phyloP scores from a whole-genome alignment of 1,140 invertebrate genomes.

The Magallana ariakensis region DNA sequence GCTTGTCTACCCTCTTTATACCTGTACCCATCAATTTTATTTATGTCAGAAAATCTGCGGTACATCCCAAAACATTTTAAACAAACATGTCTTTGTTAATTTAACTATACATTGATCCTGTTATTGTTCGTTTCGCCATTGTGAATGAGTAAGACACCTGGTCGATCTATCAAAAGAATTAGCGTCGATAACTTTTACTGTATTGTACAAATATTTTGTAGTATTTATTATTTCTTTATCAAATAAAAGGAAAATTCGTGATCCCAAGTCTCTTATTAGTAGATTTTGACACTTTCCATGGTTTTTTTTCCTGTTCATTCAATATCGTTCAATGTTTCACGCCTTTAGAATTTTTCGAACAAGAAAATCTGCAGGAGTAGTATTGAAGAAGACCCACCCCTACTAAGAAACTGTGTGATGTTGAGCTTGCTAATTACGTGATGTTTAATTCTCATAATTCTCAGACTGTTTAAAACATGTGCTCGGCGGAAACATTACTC shows the following conservation, averaged over 20 bases:
- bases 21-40: too few species aligned
- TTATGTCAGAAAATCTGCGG: too few species aligned
- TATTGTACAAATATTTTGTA: conserved; percentile 2
- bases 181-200: background rate
- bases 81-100: background rate
- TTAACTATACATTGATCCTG: background rate
- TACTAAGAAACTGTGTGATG: background rate
- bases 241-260: conserved; percentile 5
- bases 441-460: conserved; percentile 3
- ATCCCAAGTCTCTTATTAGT: background rate
- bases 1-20: background rate
- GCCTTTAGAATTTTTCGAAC: background rate
- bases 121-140: background rate
- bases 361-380: background rate
- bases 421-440: background rate
- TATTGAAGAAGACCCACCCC: too few species aligned
- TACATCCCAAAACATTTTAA: too few species aligned
- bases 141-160: background rate
- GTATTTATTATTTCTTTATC: conserved; percentile 38
- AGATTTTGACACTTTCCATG: background rate
- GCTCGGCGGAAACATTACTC: background rate
- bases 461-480: background rate
- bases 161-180: background rate
- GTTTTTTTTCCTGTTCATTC: background rate
- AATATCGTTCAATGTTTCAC: background rate